Evolutionary conservation across 2,888 invertebrate genomes (phyloP).

Genomic region (Molorchus minor): DNA sequence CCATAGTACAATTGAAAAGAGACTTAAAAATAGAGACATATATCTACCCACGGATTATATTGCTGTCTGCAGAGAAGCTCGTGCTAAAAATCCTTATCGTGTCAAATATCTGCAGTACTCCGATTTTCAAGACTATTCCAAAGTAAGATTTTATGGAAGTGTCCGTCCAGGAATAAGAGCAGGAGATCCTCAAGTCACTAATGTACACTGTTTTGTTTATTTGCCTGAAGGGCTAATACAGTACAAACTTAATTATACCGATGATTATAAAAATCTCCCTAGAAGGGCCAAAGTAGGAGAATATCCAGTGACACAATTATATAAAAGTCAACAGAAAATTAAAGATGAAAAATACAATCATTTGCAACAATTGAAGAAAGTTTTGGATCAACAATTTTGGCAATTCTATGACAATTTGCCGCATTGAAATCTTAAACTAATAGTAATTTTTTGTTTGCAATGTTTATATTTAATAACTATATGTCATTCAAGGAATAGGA

Average conservation of each 20-base stretch:
- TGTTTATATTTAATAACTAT: too few relatives aligned
- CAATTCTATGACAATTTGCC: slow-evolving; percentile 8
- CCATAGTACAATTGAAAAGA: neutral
- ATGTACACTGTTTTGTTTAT: slow-evolving; percentile 3
- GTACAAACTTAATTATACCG: slow-evolving; percentile 1
- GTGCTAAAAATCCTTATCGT: slow-evolving; percentile 1
- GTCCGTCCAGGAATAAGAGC: slow-evolving; percentile 1
- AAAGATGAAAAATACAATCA: slow-evolving; percentile 9
- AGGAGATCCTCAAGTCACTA: slow-evolving; percentile 3
- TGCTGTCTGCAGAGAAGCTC: neutral
- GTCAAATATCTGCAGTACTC: neutral
- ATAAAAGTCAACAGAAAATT: slow-evolving; percentile 4
- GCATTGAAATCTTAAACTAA: slow-evolving; percentile 1
- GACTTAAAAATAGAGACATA: neutral
- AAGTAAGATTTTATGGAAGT: neutral
- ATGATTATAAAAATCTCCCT: neutral
- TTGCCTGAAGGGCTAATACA: slow-evolving; percentile 1
- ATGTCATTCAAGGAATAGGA: too few relatives aligned
- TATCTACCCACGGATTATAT: neutral
- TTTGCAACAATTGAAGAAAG: slow-evolving; percentile 3
- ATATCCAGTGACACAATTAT: slow-evolving; percentile 5
- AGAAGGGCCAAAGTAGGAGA: neutral
- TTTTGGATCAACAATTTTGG: slow-evolving; percentile 3
- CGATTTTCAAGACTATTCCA: neutral
- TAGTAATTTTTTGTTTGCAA: too few relatives aligned